These are phyloP conservation scores for Polymixis flavicincta DNA, from an alignment of 2,888 invertebrate species.

Conservation along the genomic window DNA sequence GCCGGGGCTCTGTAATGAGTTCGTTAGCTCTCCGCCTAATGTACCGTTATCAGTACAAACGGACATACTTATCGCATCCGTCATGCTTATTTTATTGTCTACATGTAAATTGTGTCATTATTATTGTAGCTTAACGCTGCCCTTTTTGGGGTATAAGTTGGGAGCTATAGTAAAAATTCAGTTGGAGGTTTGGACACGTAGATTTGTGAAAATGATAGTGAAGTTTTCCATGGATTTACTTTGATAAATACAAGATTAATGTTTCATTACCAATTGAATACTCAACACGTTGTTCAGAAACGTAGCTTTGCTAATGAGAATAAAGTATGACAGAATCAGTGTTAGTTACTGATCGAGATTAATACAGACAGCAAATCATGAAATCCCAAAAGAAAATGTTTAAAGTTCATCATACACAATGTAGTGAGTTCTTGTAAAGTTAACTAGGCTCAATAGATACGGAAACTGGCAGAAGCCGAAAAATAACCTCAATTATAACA, in stretches of 20 bases:
- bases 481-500: neutral
- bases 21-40: conserved; percentile 85
- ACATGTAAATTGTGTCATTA: conserved; percentile 68
- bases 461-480: too few species aligned
- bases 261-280: neutral
- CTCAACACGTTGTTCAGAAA: neutral
- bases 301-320: neutral
- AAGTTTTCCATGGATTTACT: neutral
- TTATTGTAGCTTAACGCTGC: conserved; percentile 58
- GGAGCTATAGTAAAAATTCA: neutral
- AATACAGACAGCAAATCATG: neutral
- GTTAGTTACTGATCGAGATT: neutral
- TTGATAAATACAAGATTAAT: neutral
- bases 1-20: conserved; percentile 73
- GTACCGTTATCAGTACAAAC: conserved; percentile 83
- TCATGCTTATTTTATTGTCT: conserved; percentile 66
- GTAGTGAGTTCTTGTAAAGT: neutral
- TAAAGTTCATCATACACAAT: too few species aligned
- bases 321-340: neutral
- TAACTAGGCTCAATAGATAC: neutral
- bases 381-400: neutral
- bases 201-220: neutral
- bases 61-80: conserved; percentile 87
- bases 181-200: neutral
- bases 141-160: conserved; percentile 38